These are phyloP conservation scores for Epistrophe grossulariae DNA, from an alignment of 2,888 invertebrate species.

Conservation along the genomic window DNA sequence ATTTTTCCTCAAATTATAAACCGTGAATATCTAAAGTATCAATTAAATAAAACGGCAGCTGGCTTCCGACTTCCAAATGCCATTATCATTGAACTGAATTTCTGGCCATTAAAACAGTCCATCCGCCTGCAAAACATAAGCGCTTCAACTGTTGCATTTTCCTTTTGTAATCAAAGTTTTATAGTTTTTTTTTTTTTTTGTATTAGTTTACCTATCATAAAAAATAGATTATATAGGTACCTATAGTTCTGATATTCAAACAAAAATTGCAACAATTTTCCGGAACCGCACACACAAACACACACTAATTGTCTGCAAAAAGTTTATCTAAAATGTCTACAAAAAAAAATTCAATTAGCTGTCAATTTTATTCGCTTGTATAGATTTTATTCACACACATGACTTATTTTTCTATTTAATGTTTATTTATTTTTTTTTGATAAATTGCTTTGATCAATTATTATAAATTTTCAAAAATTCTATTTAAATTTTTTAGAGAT, in stretches of 20 bases:
- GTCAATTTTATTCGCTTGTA: constrained; percentile 11
- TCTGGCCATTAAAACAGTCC: neutral
- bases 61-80: neutral
- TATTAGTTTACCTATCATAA: neutral
- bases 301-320: constrained; percentile 18
- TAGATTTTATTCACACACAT: neutral
- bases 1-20: neutral
- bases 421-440: neutral
- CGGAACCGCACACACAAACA: neutral
- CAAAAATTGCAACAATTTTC: constrained; percentile 10
- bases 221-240: neutral
- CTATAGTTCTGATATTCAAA: too few species aligned
- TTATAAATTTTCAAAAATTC: neutral
- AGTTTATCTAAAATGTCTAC: neutral
- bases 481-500: neutral
- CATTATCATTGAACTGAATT: neutral
- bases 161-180: neutral
- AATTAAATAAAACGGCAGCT: constrained; percentile 59
- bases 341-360: constrained; percentile 11
- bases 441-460: neutral
- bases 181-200: neutral
- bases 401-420: neutral
- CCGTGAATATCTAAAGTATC: constrained; percentile 12
- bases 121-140: neutral
- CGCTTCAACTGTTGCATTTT: neutral